phyloP scores from a whole-genome alignment of 2,888 invertebrate genomes.

The Phania funesta region DNA sequence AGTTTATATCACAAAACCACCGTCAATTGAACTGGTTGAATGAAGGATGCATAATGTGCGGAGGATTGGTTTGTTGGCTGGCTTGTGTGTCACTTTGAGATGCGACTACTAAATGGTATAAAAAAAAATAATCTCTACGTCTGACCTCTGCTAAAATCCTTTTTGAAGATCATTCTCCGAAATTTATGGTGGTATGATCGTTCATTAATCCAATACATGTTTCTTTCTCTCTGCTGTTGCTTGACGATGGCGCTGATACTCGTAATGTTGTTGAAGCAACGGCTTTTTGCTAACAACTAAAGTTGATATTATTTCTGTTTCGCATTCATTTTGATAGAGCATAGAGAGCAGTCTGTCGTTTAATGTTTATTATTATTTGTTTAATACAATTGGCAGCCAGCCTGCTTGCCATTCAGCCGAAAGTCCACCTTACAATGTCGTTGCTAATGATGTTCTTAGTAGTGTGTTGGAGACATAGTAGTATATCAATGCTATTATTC shows the following conservation, averaged over 20 bases:
- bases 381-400: conserved; percentile 43
- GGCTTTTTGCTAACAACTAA: conserved; percentile 74
- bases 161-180: background rate
- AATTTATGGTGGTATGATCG: conserved; percentile 13
- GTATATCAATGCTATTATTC: conserved; percentile 55
- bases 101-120: background rate
- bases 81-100: background rate
- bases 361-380: conserved; percentile 57
- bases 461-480: conserved; percentile 43
- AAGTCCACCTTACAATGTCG: conserved; percentile 46
- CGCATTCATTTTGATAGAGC: conserved; percentile 25
- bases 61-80: background rate
- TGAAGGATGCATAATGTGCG: background rate
- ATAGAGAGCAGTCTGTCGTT: conserved; percentile 70
- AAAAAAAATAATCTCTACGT: background rate
- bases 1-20: background rate
- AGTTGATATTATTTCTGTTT: conserved; percentile 45
- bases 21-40: conserved; percentile 6
- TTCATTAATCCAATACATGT: background rate
- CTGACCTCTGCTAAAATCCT: background rate
- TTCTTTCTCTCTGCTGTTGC: conserved; percentile 2
- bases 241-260: conserved; percentile 1
- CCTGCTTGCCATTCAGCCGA: conserved; percentile 29
- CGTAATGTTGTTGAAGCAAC: conserved; percentile 70
- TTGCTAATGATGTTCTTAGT: conserved; percentile 29